Evolutionary conservation across 2,888 invertebrate species (phyloP), one percentile per base, ranked within the genome.

Genomic region (Euplexia lucipara): DNA sequence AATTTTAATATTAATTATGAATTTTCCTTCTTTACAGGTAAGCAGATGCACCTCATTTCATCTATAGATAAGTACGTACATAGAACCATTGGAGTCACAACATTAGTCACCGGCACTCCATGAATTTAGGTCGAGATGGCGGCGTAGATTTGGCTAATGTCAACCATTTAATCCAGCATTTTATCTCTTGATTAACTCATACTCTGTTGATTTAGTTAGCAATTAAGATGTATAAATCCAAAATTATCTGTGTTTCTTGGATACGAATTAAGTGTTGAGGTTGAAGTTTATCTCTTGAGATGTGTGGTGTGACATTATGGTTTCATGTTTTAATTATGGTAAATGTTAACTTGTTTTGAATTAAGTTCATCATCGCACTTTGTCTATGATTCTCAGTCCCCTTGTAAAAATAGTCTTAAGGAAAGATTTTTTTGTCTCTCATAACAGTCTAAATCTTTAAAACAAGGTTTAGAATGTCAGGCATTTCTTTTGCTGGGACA

Each of bases 61-160:
- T 16, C 10, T 1, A 39, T 16, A 41, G 44, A 39, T 26, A 65
- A 65, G 59, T 65, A 73, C 4, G 7, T 18, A 5, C 16, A 37
- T n/a, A 16, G 3, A 16, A 37, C n/a, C 9, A 34, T 10, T n/a
- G 8, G 9, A 57, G 32, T 9, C 12, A 30, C 9, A 47, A 0
- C 0, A 6, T 58, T 64, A 76, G 56, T 71, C 59, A 57, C 37
- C 37, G 39, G 37, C 59, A 18, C 48, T 69, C 39, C 3, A 51
- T 41, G 74, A 52, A 78, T 78, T 64, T 41, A 74, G 78, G 81
- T 51, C 78, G 44, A 22, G 30, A 51, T 58, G 51, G 44, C 48
- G 20, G 44, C 34, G 30, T 10, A 14, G 63, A 51, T 74, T 64
- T 5, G 14, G 18, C 37, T 62, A 63, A 79, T 72, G 76, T 64